Percentiles rank a stretch among this genome's conserved stretches.
These are phyloP conservation scores for Nasonia giraulti DNA, from an alignment of 1,140 invertebrate species.

Conservation along the genomic window DNA sequence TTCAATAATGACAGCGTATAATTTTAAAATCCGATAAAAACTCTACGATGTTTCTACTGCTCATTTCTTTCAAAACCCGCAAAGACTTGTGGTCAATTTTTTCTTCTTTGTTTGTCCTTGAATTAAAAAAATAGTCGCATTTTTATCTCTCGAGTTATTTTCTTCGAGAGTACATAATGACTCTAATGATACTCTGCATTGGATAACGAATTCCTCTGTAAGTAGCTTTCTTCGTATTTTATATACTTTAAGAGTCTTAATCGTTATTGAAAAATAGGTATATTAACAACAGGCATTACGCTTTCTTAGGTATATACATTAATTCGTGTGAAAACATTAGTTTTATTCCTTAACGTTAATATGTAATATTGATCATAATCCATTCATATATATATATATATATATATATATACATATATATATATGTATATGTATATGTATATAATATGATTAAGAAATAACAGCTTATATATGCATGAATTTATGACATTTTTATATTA, in stretches of 20 bases:
- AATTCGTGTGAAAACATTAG: conserved; percentile 40
- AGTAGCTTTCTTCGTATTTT: background rate
- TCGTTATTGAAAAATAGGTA: conserved; percentile 30
- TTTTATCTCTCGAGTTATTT: background rate
- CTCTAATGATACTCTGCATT: background rate
- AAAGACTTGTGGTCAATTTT: no score
- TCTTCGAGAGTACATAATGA: background rate
- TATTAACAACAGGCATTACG: conserved; percentile 38
- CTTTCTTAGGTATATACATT: conserved; percentile 48
- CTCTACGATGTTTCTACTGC: background rate
- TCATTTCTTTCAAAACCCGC: no score
- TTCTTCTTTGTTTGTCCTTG: background rate
- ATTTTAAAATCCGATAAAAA: background rate
- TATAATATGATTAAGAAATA: conserved; percentile 40
- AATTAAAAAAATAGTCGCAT: background rate
- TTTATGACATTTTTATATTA: conserved; percentile 28
- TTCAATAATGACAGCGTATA: conserved; percentile 19
- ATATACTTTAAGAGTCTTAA: conserved; percentile 29
- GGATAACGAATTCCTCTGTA: background rate
- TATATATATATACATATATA: conserved; percentile 27
- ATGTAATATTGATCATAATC: conserved; percentile 27
- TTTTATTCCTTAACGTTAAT: conserved; percentile 41
- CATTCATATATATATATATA: conserved; percentile 12
- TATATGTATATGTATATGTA: no score
- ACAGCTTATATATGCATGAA: conserved; percentile 17